A percentile compares a stretch with the other conserved stretches of the same genome.
Evolutionary conservation across 2,797 vertebrate genomes (phyloP).

Genomic region (Sebastiscus tertius): DNA sequence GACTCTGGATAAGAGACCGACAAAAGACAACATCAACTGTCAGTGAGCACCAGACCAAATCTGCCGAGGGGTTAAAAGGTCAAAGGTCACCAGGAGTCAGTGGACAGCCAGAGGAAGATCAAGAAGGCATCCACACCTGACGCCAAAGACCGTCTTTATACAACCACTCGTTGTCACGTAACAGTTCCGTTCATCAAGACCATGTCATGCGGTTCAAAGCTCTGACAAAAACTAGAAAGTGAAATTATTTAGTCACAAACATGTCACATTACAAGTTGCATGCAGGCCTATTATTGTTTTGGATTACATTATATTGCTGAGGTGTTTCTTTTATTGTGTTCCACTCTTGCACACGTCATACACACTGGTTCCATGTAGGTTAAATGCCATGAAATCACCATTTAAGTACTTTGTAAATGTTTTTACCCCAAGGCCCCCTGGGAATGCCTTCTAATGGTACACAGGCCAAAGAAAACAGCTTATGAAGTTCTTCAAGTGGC

Average conservation of each 20-base stretch:
- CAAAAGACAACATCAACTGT: not conserved
- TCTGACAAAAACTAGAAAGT: too few species aligned
- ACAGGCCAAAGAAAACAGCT: slow-evolving; percentile 25
- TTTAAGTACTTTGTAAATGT: slow-evolving; percentile 15
- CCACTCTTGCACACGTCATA: not conserved
- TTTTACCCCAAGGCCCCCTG: not conserved
- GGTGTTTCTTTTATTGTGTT: not conserved
- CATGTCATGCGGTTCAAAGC: too few species aligned
- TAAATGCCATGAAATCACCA: not conserved
- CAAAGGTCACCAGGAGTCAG: not conserved
- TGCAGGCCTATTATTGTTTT: not conserved
- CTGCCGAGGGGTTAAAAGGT: not conserved
- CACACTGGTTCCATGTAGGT: not conserved
- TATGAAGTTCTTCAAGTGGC: slow-evolving; percentile 20
- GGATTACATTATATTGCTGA: not conserved
- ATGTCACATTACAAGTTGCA: too few species aligned
- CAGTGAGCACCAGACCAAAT: not conserved
- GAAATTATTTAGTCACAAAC: too few species aligned
- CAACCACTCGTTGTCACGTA: not conserved
- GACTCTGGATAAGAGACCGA: not conserved
- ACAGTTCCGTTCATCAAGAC: too few species aligned
- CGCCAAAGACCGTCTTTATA: not conserved
- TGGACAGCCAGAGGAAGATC: not conserved
- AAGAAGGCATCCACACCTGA: not conserved
- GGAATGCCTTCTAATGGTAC: not conserved